Evolutionary conservation across 2,797 vertebrate genomes (phyloP).

Genomic region (Hippopotamyrus pictus): DNA sequence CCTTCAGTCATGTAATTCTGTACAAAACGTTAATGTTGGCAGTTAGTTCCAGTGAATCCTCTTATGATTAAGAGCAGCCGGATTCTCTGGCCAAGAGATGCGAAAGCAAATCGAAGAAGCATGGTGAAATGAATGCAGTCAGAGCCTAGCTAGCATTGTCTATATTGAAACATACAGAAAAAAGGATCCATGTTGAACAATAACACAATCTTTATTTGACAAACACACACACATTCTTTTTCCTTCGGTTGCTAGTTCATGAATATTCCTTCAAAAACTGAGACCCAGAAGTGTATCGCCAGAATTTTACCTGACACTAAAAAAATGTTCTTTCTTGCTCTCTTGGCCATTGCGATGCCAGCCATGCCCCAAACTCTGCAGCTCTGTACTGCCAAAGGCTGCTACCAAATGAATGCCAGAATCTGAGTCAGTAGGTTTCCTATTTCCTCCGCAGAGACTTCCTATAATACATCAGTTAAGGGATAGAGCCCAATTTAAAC

Average conservation of each 20-base stretch:
- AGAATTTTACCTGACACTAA: neutral
- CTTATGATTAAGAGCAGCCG: neutral
- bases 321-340: neutral
- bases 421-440: neutral
- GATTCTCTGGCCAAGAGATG: neutral
- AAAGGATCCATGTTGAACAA: neutral
- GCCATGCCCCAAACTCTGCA: neutral
- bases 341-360: neutral
- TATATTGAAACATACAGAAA: neutral
- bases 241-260: neutral
- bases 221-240: neutral
- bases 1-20: neutral
- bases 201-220: neutral
- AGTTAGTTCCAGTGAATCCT: neutral
- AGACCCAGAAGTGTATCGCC: neutral
- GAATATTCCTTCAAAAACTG: neutral
- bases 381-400: neutral
- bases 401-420: neutral
- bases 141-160: neutral
- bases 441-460: constrained; percentile 7
- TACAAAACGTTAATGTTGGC: constrained; percentile 1
- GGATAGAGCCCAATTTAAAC: constrained; percentile 11
- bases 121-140: neutral
- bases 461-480: neutral
- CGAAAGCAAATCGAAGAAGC: neutral